Percentiles rank a stretch among this genome's conserved stretches.
These are phyloP conservation scores for Stenolophus ochropezus DNA, from an alignment of 2,888 invertebrate species.

Conservation along the genomic window DNA sequence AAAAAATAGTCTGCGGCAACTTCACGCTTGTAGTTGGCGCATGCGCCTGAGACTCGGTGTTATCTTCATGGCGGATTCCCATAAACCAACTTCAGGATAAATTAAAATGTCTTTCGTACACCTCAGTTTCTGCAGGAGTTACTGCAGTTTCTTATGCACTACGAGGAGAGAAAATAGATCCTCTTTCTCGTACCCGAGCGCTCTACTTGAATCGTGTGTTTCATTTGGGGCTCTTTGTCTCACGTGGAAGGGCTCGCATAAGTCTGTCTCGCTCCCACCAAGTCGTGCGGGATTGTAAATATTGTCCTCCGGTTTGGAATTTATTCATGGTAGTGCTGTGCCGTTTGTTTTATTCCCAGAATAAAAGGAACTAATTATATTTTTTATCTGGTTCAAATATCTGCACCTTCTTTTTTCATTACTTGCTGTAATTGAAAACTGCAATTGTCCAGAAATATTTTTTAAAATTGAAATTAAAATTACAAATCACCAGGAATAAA, in stretches of 20 bases:
- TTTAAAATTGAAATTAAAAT: no score
- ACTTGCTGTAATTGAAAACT: neutral
- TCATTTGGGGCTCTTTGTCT: conserved; percentile 4
- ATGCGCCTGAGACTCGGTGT: conserved; percentile 20
- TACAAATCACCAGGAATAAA: no score
- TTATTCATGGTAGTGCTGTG: conserved; percentile 48
- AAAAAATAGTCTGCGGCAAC: conserved; percentile 24
- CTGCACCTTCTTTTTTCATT: neutral
- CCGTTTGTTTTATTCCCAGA: conserved; percentile 37
- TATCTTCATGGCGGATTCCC: conserved; percentile 46
- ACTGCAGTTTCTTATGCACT: conserved; percentile 56
- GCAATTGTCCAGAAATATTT: neutral
- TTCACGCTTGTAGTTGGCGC: conserved; percentile 36
- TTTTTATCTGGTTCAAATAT: conserved; percentile 11
- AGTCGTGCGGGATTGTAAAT: conserved; percentile 50
- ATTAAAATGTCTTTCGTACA: conserved; percentile 57
- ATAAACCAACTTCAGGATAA: conserved; percentile 58
- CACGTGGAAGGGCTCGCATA: neutral
- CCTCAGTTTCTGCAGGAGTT: conserved; percentile 47
- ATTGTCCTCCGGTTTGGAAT: conserved; percentile 50
- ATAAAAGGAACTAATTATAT: conserved; percentile 35
- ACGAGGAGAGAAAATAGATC: conserved; percentile 52
- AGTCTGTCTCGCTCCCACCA: conserved; percentile 1
- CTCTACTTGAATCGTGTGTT: conserved; percentile 38
- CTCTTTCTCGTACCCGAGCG: conserved; percentile 42